Percentiles rank a stretch among this genome's conserved stretches.
phyloP scores from a whole-genome alignment of 37 sponge, comb jelly and placozoan genomes.

The Ianthella basta region DNA sequence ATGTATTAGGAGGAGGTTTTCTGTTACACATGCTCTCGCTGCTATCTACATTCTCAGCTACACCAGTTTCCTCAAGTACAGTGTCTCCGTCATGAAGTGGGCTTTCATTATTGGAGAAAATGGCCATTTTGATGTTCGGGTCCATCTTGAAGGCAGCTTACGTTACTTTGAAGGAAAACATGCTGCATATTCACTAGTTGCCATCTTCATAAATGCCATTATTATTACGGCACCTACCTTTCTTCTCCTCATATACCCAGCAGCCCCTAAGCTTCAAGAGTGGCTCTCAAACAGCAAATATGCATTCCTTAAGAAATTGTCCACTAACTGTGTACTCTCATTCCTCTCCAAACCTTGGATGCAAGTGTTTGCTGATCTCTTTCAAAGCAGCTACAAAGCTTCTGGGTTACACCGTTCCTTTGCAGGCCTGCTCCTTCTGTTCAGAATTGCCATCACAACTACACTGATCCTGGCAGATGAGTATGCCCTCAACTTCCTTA shows the following conservation, averaged over 20 bases:
- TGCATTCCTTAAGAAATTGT: neutral
- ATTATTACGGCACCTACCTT: neutral
- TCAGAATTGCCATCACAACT: neutral
- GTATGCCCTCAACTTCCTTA: neutral
- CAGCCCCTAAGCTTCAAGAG: neutral
- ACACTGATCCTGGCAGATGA: conserved; percentile 1
- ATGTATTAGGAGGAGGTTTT: neutral
- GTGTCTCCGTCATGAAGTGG: neutral
- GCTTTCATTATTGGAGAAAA: neutral
- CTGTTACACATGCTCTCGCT: conserved; percentile 2
- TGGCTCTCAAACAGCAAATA: neutral
- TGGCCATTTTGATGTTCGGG: neutral
- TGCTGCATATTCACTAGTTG: neutral
- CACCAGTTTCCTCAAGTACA: conserved; percentile 6
- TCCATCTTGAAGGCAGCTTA: neutral
- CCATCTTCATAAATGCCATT: neutral
- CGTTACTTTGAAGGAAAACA: neutral
- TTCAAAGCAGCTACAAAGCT: conserved; percentile 20
- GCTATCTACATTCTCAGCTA: conserved; percentile 6
- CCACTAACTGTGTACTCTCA: neutral
- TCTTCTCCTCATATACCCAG: neutral
- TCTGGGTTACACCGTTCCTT: neutral
- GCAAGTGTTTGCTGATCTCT: neutral
- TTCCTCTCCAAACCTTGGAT: conserved; percentile 3
- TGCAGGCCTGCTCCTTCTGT: conserved; percentile 14